Evolutionary conservation across 2,797 vertebrate species (phyloP).

Genomic region (Scolopax bukidnonensis): DNA sequence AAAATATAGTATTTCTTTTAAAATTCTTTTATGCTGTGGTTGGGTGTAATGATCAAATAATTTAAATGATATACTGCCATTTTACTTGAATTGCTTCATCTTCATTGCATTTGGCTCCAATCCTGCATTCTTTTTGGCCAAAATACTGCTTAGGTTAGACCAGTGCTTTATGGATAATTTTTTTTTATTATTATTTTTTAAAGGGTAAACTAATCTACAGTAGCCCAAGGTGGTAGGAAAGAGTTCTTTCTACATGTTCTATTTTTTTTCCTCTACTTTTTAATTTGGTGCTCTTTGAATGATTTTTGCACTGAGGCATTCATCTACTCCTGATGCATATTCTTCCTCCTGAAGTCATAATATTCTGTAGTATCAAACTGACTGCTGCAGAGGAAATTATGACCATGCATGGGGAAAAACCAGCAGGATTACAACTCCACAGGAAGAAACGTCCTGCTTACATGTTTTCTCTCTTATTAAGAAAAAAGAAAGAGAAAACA

Average conservation of each 20-base stretch:
- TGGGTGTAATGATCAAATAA: background rate
- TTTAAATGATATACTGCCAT: background rate
- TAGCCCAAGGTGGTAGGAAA: background rate
- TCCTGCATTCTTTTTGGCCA: background rate
- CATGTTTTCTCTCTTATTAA: background rate
- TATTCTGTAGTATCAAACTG: background rate
- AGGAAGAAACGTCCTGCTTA: background rate
- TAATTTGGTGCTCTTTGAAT: background rate
- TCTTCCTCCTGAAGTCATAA: slow-evolving; percentile 8
- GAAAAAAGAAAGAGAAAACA: background rate
- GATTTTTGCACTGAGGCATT: background rate
- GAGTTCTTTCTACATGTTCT: background rate
- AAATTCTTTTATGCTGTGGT: background rate
- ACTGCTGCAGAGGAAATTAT: background rate
- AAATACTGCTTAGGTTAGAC: background rate
- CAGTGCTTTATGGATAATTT: background rate
- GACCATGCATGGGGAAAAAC: background rate
- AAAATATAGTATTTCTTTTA: background rate
- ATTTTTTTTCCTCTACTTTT: background rate
- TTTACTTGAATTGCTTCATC: background rate
- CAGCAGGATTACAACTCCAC: background rate
- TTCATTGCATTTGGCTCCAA: background rate
- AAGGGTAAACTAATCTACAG: background rate
- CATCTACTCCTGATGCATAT: background rate
- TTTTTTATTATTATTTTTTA: background rate